Conservation (phyloP, 2,888 invertebrate species). For the Lypha dubia region DNA sequence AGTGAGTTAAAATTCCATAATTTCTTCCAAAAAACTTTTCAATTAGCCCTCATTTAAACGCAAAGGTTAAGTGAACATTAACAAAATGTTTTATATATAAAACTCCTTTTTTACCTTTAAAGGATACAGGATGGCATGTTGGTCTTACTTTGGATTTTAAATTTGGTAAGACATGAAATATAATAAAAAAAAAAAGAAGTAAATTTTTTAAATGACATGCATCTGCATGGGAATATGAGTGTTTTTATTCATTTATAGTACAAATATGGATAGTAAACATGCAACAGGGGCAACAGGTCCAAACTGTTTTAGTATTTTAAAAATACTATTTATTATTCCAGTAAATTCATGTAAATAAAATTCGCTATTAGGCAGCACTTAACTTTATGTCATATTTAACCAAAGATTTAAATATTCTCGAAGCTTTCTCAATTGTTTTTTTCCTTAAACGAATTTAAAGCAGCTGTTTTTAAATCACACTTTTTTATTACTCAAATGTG, state of each 20-base stretch:
- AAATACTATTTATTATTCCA: conserved; percentile 17
- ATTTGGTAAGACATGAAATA: conserved; percentile 25
- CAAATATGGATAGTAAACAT: conserved; percentile 18
- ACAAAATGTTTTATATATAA: conserved; percentile 53
- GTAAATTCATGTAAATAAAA: conserved; percentile 33
- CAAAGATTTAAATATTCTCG: conserved; percentile 30
- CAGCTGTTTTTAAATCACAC: conserved; percentile 27
- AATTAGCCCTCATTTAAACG: neutral
- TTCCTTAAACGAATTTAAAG: conserved; percentile 25
- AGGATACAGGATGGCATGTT: conserved; percentile 15
- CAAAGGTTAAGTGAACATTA: neutral
- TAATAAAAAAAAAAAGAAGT: conserved; percentile 43
- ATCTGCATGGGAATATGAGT: conserved; percentile 36
- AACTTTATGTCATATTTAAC: conserved; percentile 53
- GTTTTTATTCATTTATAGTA: conserved; percentile 29
- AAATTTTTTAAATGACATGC: conserved; percentile 63
- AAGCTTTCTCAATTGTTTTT: neutral
- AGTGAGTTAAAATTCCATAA: too few species aligned
- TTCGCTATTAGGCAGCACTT: conserved; percentile 48
- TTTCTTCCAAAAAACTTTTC: conserved; percentile 6
- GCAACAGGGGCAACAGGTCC: conserved; percentile 68
- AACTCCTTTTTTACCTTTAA: conserved; percentile 34
- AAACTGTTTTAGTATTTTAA: conserved; percentile 26
- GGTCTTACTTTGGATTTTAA: neutral
- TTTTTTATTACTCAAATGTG: conserved; percentile 48